Evolutionary conservation across 2,888 invertebrate species (phyloP), one percentile per base, ranked within the genome.

Genomic region (Tanytarsus gracilentus): DNA sequence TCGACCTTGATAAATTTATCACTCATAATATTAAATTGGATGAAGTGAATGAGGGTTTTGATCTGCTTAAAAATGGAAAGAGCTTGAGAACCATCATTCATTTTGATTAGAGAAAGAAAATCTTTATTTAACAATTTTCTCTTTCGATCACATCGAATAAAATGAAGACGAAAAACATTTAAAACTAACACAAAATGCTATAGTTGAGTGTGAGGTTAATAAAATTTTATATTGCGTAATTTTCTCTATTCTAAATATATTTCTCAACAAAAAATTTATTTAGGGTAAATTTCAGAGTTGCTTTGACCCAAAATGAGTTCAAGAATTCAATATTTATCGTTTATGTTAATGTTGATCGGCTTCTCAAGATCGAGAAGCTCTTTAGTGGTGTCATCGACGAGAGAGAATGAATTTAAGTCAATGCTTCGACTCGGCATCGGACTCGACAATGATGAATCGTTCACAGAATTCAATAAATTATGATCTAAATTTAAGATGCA

Each of bases 11-110:
- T 72, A 88, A 88, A 66, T 94, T 94, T 76, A 80, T 93, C 9
- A 85, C 89, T 1, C 88, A 89, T 69, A 80, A 77, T 66, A 72
- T 89, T 63, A 74, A 79, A 0, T 78, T 95, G 65, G 79, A 79
- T 3, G 77, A 91, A 65, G 87, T 96, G 66, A 94, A 95, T 70
- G 83, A 89, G 67, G 91, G 89, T 0, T 92, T 96, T 76, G 82
- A 88, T 66, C 75, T 91, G 58, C 83, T 96, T 80, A 91, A 93
- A 67, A 73, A 78, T 21, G 93, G 93, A 52, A 77, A 84, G 69
- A 78, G 77, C 5, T 76, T 78, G 63, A 72, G 78, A 62, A 72
- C 75, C 55, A 73, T 78, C 63, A 73, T 78, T 4, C 72, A 73
- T 11, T 29, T 58, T 2, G 16, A 55, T 36, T 53, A n/a, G 3